A percentile compares a stretch with the other conserved stretches of the same genome.
phyloP scores from a whole-genome alignment of 2,888 invertebrate species.

The Pristionchus japonicus region DNA sequence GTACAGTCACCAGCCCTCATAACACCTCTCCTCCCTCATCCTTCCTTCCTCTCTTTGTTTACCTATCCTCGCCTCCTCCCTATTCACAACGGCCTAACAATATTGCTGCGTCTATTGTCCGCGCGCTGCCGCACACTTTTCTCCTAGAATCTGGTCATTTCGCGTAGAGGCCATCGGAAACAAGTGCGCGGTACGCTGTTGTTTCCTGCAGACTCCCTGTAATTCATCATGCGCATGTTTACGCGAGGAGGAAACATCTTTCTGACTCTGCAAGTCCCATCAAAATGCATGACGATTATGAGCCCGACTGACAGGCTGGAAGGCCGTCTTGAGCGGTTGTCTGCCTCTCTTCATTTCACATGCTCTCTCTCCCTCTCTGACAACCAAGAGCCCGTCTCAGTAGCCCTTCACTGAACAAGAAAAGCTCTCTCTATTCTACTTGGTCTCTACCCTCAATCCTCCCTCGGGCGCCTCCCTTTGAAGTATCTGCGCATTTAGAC shows the following conservation, averaged over 20 bases:
- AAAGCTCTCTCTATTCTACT: too few relatives aligned
- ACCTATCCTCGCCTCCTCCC: conserved; percentile 2
- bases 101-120: conserved; percentile 11
- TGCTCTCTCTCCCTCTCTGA: not conserved
- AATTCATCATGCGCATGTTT: conserved; percentile 38
- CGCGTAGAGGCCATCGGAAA: not conserved
- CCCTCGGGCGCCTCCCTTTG: conserved; percentile 2
- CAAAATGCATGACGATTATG: conserved; percentile 36
- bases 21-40: not conserved
- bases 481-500: conserved; percentile 17
- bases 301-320: not conserved
- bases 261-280: not conserved
- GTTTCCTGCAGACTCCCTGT: not conserved
- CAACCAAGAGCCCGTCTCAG: not conserved
- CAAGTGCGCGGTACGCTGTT: conserved; percentile 22
- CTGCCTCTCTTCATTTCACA: not conserved
- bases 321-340: not conserved
- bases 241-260: conserved; percentile 13
- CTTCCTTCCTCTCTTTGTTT: conserved; percentile 14
- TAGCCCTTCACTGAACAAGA: not conserved
- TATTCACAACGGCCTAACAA: not conserved
- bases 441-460: not conserved
- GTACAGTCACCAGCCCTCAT: conserved; percentile 1
- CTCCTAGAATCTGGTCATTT: not conserved
- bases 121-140: conserved; percentile 29